Evolutionary conservation across 30 jellyfish, hydroid and myxozoan species (phyloP).

Genomic region (Aurelia sp.): DNA sequence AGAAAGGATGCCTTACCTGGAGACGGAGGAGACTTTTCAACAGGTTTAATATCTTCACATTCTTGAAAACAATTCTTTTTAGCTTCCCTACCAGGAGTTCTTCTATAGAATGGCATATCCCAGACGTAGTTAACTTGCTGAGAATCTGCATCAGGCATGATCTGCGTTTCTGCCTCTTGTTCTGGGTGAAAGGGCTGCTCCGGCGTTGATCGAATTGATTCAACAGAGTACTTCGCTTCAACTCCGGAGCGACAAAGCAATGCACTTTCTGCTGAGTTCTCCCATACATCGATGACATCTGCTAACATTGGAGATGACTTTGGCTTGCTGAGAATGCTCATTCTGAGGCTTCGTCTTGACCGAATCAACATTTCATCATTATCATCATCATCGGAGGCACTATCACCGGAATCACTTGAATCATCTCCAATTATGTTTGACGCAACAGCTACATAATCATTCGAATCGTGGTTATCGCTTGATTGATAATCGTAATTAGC

Average conservation of each 20-base stretch:
- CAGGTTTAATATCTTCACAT: background rate
- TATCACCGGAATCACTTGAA: conserved; percentile 35
- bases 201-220: no score
- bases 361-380: conserved; percentile 28
- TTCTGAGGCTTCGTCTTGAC: conserved; percentile 62
- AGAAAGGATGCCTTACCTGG: background rate
- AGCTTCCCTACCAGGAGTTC: conserved; percentile 34
- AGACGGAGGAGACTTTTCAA: background rate
- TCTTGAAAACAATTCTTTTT: background rate
- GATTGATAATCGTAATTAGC: background rate
- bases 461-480: no score
- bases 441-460: no score
- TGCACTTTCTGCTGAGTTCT: background rate
- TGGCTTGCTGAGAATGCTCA: conserved; percentile 35
- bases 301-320: background rate
- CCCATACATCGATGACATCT: background rate
- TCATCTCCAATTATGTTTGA: background rate
- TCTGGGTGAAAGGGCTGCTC: background rate
- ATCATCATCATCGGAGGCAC: background rate
- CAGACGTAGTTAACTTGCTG: conserved; percentile 7
- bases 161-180: conserved; percentile 2
- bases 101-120: conserved; percentile 29
- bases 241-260: background rate
- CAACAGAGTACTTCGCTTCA: no score
- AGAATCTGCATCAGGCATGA: background rate